phyloP scores from a whole-genome alignment of 2,888 invertebrate species.

The Troides oblongomaculatus region DNA sequence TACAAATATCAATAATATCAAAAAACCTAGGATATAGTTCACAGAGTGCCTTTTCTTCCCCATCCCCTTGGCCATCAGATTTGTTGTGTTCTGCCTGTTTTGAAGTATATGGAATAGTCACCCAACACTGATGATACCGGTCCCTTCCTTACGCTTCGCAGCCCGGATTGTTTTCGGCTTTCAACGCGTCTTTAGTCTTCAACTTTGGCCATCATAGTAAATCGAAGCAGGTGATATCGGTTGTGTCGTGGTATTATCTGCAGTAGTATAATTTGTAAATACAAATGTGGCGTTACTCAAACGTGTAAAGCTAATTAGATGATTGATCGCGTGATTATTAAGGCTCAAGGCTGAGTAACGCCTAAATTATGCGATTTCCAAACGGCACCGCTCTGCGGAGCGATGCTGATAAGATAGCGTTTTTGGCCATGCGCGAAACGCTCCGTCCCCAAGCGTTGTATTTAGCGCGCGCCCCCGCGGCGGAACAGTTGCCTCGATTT shows the following conservation, averaged over 20 bases:
- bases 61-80: no score
- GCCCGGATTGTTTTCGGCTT: no score
- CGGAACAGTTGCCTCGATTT: slow-evolving; percentile 30
- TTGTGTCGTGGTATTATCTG: background rate
- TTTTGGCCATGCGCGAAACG: slow-evolving; percentile 50
- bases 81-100: no score
- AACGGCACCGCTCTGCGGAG: slow-evolving; percentile 25
- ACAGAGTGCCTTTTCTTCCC: no score
- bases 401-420: slow-evolving; percentile 48
- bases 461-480: slow-evolving; percentile 42
- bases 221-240: background rate
- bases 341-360: slow-evolving; percentile 34
- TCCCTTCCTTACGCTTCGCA: no score
- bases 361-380: slow-evolving; percentile 29
- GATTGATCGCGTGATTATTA: slow-evolving; percentile 36
- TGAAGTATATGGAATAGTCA: no score
- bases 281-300: slow-evolving; percentile 1
- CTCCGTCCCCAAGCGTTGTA: slow-evolving; percentile 56
- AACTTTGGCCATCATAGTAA: no score
- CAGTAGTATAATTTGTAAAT: background rate
- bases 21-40: no score
- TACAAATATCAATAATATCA: no score
- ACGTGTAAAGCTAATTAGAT: slow-evolving; percentile 15
- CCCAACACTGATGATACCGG: no score
- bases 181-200: no score